Evolutionary conservation across 2,888 invertebrate genomes (phyloP).

Genomic region (Helicoverpa assulta): DNA sequence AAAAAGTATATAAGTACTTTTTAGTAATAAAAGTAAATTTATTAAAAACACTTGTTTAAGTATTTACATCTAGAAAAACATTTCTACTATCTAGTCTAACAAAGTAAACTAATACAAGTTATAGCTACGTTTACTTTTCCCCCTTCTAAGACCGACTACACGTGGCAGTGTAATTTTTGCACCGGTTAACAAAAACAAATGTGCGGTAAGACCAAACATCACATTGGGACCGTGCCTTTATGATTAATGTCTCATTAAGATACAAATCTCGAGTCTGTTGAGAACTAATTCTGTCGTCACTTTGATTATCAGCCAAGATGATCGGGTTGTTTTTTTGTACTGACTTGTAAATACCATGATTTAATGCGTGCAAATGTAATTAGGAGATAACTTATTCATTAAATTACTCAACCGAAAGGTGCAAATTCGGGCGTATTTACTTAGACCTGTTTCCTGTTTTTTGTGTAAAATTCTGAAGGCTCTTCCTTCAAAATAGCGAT

Average conservation of each 20-base stretch:
- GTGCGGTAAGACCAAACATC: too few relatives aligned
- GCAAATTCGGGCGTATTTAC: not conserved
- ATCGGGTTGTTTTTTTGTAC: constrained; percentile 14
- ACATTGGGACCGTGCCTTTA: not conserved
- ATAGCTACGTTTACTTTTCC: too few relatives aligned
- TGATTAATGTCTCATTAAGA: constrained; percentile 15
- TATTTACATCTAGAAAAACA: too few relatives aligned
- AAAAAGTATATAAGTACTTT: too few relatives aligned
- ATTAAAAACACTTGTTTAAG: too few relatives aligned
- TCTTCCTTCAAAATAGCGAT: not conserved
- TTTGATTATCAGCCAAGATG: constrained; percentile 35
- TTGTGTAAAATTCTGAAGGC: not conserved
- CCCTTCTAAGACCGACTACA: not conserved
- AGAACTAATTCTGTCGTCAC: constrained; percentile 11
- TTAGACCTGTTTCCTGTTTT: not conserved
- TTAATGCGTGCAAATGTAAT: not conserved
- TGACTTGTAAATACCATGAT: not conserved
- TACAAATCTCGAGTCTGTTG: constrained; percentile 13
- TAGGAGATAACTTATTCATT: not conserved
- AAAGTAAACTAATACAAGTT: too few relatives aligned
- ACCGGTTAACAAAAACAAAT: constrained; percentile 7
- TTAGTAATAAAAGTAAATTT: too few relatives aligned
- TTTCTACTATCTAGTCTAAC: too few relatives aligned
- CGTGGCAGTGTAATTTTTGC: constrained; percentile 1
- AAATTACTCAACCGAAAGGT: not conserved